Base-by-base conservation (phyloP, 2,797 vertebrate genomes). In the Mallotus villosus region DNA sequence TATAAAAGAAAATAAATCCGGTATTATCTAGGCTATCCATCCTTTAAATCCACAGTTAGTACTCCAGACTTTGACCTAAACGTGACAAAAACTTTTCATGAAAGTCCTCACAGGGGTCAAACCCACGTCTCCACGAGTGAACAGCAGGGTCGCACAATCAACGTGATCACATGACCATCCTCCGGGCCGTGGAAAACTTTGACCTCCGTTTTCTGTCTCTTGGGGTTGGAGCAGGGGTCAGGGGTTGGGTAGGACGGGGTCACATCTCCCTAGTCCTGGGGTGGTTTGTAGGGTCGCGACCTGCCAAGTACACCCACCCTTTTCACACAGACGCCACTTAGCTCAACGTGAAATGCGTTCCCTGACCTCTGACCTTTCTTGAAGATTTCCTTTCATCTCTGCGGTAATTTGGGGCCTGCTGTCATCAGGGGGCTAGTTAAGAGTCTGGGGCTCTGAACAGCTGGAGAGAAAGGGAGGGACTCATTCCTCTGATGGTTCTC, bases 321-420 rank as follows among this genome's bases (percentile, higher is more conserved):
- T 88, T 88, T 87, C 85, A 89, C 87, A 89, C 81, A 84, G 82
- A 37, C 11, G 0, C 61, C 41, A 22, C 73, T 80, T 63, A 69
- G 24, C 22, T 2, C 14, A 29, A 46, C 63, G 46, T 74, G 51
- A 41, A 74, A 46, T 22, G 17, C 62, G 67, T 71, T 76, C 73
- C 34, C 63, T 41, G 17, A 21, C 3, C 34, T 58, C 8, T 16
- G 6, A 5, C 27, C 27, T 46, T 16, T 24, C 46, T 61, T n/a
- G 4, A 58, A 7, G 17, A 2, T 62, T 69, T 82, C 29, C 71
- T 72, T 76, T 81, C 58, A 71, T 71, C 70, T 74, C 24, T 21
- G 2, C 19, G 58, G 66, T 68, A 72, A 68, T 75, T 60, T 64
- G 49, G 19, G 58, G 66, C 58, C 58, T 55, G 41, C 49, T 72